These are phyloP conservation scores for Chondrosia reniformis DNA, from an alignment of 37 sponge, comb jelly and placozoan genomes.

Conservation along the genomic window DNA sequence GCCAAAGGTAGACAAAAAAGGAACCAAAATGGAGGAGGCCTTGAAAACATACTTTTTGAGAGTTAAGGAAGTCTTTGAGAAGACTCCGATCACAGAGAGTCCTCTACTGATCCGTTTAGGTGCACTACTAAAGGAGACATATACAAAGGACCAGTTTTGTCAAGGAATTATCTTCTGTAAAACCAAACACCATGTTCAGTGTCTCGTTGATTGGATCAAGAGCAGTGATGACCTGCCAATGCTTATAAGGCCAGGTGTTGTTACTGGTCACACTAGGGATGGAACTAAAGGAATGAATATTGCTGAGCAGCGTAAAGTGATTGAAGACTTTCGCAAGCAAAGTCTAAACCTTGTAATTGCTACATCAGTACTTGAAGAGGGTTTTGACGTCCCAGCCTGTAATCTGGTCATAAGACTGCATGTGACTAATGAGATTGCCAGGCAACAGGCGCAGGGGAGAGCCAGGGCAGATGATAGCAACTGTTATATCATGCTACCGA, in stretches of 20 bases:
- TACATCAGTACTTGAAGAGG: conserved; percentile 27
- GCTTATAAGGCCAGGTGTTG: background rate
- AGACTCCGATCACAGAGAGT: background rate
- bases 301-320: conserved; percentile 50
- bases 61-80: background rate
- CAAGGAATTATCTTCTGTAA: conserved; percentile 13
- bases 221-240: background rate
- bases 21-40: background rate
- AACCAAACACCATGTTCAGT: conserved; percentile 9
- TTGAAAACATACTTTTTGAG: background rate
- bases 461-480: conserved; percentile 22
- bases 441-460: conserved; percentile 20
- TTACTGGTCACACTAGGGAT: conserved; percentile 49
- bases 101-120: background rate
- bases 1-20: background rate
- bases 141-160: background rate
- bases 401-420: conserved; percentile 18
- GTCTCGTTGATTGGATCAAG: conserved; percentile 12
- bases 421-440: conserved; percentile 30
- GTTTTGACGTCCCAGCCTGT: conserved; percentile 28
- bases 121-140: background rate
- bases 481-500: conserved; percentile 14
- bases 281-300: conserved; percentile 49
- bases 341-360: conserved; percentile 56
- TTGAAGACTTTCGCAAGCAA: conserved; percentile 71